Evolutionary conservation across 2,888 invertebrate species (phyloP).

Genomic region (Adineta ricciae): DNA sequence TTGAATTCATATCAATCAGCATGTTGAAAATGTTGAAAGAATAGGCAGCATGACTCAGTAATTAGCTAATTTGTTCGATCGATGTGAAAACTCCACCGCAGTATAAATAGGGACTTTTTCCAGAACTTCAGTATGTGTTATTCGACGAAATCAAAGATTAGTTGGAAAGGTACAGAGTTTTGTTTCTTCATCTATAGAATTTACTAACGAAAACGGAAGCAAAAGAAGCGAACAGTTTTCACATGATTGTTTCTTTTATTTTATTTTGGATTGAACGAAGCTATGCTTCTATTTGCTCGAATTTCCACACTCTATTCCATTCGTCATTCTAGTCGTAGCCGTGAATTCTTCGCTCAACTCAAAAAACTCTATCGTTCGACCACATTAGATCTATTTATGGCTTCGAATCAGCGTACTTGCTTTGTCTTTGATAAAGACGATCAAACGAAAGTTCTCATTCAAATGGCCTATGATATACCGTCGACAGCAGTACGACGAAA

Average conservation of each 20-base stretch:
- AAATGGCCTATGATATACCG: not conserved
- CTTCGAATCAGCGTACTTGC: not conserved
- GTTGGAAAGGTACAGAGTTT: not conserved
- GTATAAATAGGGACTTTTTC: not conserved
- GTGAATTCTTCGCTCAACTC: not conserved
- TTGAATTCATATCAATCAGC: no score
- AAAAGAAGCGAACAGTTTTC: no score
- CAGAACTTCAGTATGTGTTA: not conserved
- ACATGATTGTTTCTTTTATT: not conserved
- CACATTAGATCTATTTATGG: not conserved
- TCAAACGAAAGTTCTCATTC: not conserved
- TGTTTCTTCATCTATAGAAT: no score
- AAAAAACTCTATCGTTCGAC: not conserved
- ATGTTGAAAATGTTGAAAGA: no score
- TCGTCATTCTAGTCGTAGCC: not conserved
- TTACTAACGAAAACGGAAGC: no score
- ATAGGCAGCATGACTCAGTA: not conserved
- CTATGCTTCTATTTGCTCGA: not conserved
- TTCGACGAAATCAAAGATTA: not conserved
- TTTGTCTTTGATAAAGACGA: slow-evolving; percentile 4
- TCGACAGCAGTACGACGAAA: not conserved
- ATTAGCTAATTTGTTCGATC: not conserved
- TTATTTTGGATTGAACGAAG: no score
- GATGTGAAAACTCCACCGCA: no score
- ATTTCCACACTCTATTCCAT: not conserved